These are phyloP conservation scores for Vidua chalybeata DNA, from an alignment of 2,113 vertebrate genomes.

Conservation along the genomic window DNA sequence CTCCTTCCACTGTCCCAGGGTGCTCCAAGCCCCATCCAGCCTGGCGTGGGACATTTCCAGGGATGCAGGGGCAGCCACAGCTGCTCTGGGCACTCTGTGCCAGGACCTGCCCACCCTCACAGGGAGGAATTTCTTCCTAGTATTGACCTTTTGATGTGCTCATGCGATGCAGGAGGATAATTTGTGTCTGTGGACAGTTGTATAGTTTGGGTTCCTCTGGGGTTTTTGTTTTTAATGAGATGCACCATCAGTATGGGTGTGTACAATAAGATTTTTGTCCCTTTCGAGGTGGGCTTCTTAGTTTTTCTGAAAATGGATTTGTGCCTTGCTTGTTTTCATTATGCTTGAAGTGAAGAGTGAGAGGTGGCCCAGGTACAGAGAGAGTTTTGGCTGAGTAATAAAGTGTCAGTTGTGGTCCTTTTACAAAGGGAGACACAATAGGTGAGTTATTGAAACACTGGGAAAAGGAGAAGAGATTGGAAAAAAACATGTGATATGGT, in stretches of 20 bases:
- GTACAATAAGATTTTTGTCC: neutral
- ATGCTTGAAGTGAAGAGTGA: neutral
- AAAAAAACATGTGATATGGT: fast-evolving
- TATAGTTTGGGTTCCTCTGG: neutral
- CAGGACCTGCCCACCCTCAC: neutral
- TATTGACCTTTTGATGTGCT: neutral
- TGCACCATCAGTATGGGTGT: neutral
- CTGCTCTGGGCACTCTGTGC: fast-evolving
- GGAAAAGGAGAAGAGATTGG: neutral
- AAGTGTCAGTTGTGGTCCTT: neutral
- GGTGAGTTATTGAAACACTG: fast-evolving
- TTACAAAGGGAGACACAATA: too few relatives aligned
- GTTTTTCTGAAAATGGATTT: neutral
- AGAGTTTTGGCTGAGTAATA: neutral
- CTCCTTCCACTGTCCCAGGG: fast-evolving
- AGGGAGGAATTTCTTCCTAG: neutral
- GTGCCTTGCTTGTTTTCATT: neutral
- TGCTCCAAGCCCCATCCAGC: fast-evolving
- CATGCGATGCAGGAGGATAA: neutral
- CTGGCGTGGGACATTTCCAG: fast-evolving
- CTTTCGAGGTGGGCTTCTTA: neutral
- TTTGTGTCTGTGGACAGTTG: neutral
- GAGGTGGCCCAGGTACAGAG: neutral
- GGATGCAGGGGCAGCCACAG: neutral
- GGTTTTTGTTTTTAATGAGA: neutral